Conservation (phyloP, 2,888 invertebrate genomes). For the Xanthia icteritia region DNA sequence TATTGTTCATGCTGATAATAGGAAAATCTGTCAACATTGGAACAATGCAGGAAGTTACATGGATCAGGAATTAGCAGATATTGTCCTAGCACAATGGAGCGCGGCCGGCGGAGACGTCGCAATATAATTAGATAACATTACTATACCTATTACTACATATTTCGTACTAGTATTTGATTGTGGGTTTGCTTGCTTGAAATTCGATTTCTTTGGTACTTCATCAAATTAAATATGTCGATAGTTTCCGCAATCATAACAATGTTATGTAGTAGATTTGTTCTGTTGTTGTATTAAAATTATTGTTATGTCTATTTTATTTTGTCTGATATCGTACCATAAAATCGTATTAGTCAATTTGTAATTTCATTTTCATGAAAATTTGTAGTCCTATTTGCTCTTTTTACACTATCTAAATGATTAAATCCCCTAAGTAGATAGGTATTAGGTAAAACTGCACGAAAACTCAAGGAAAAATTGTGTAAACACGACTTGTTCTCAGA, state of each 20-base stretch:
- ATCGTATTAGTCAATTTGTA: background rate
- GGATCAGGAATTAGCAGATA: conserved; percentile 89
- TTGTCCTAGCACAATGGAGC: conserved; percentile 85
- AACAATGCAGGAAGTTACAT: conserved; percentile 89
- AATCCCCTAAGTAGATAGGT: background rate
- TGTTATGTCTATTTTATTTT: background rate
- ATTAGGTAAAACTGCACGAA: background rate
- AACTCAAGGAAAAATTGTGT: background rate
- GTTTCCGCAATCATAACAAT: background rate
- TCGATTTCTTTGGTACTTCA: background rate
- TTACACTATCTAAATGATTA: too few species aligned
- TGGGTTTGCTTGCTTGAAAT: background rate
- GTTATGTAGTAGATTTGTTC: background rate
- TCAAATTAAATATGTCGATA: background rate
- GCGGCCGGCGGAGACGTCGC: conserved; percentile 64
- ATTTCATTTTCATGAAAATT: background rate
- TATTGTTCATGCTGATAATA: conserved; percentile 86
- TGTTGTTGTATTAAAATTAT: background rate
- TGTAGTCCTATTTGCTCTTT: background rate
- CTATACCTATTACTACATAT: conserved; percentile 61
- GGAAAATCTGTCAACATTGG: conserved; percentile 89
- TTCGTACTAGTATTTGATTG: conserved; percentile 27
- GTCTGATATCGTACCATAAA: background rate
- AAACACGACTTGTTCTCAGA: background rate
- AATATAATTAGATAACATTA: conserved; percentile 84